Percentiles rank a stretch among this genome's conserved stretches.
Evolutionary conservation across 2,113 vertebrate species (phyloP).

Genomic region (Platichthys flesus): DNA sequence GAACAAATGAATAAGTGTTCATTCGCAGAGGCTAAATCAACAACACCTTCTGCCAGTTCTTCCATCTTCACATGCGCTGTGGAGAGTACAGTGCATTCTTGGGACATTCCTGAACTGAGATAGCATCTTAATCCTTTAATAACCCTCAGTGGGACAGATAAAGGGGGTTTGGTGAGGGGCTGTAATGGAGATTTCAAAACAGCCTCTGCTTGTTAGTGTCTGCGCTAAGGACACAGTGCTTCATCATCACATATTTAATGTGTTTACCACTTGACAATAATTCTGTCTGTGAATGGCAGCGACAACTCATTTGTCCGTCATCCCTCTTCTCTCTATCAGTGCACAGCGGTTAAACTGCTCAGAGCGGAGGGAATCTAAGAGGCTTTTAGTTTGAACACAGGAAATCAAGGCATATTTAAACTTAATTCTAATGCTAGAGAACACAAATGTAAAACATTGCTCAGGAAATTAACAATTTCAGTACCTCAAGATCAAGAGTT

Average conservation of each 20-base stretch:
- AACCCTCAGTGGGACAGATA: slow-evolving; percentile 43
- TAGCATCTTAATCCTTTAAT: slow-evolving; percentile 67
- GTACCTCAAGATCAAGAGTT: no score
- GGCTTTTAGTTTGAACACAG: not conserved
- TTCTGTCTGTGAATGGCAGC: not conserved
- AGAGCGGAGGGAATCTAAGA: not conserved
- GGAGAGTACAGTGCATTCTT: slow-evolving; percentile 27
- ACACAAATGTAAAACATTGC: no score
- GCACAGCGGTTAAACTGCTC: no score
- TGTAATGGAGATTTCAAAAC: slow-evolving; percentile 31
- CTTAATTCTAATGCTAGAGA: not conserved
- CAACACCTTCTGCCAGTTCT: not conserved
- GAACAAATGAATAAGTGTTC: slow-evolving; percentile 10
- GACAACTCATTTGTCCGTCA: not conserved
- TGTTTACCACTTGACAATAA: not conserved
- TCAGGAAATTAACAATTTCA: no score
- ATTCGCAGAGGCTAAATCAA: slow-evolving; percentile 3
- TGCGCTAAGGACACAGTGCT: slow-evolving; percentile 6
- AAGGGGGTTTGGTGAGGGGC: slow-evolving; percentile 23
- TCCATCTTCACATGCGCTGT: not conserved
- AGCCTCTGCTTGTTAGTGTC: slow-evolving; percentile 18
- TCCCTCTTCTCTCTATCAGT: not conserved
- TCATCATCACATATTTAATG: not conserved
- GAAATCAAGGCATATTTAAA: not conserved
- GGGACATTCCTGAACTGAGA: slow-evolving; percentile 57